Percentiles rank a stretch among this genome's conserved stretches.
Evolutionary conservation across 2,797 vertebrate species (phyloP).

Genomic region (Gymnopithys bicolor): DNA sequence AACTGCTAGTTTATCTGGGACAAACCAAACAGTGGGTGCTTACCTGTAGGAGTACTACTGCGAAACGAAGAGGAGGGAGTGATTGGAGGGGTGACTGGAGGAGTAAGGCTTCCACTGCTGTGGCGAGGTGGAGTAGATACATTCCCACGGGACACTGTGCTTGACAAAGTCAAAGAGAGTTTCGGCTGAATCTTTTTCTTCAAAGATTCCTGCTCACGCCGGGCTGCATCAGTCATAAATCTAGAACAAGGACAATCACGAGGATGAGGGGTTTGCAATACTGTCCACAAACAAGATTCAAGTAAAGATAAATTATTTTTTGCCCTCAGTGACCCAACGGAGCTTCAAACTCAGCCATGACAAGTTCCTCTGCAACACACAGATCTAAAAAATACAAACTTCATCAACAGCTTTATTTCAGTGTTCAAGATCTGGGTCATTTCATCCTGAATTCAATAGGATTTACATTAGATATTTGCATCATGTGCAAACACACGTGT

Average conservation of each 20-base stretch:
- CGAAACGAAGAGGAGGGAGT: slow-evolving; percentile 97
- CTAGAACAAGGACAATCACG: slow-evolving; percentile 75
- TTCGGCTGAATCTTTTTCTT: slow-evolving; percentile 97
- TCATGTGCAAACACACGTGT: background rate
- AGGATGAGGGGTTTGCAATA: slow-evolving; percentile 75
- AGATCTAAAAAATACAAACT: background rate
- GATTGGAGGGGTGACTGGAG: slow-evolving; percentile 96
- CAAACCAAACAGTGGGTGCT: background rate
- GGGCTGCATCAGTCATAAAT: slow-evolving; percentile 96
- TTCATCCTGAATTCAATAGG: background rate
- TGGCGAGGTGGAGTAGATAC: slow-evolving; percentile 93
- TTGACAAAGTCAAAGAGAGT: slow-evolving; percentile 89
- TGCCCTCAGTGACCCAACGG: background rate
- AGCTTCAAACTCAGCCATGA: background rate
- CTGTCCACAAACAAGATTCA: slow-evolving; percentile 61
- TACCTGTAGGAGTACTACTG: slow-evolving; percentile 97
- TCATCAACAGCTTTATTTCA: background rate
- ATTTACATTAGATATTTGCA: background rate
- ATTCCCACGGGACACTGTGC: slow-evolving; percentile 89
- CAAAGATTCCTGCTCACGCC: slow-evolving; percentile 91
- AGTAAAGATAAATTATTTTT: background rate
- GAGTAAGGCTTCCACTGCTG: slow-evolving; percentile 95
- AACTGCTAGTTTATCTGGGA: background rate
- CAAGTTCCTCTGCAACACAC: background rate
- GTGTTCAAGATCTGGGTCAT: background rate